Conservation (phyloP, 2,113 vertebrate species). For the Pseudorhombus dupliciocellatus region DNA sequence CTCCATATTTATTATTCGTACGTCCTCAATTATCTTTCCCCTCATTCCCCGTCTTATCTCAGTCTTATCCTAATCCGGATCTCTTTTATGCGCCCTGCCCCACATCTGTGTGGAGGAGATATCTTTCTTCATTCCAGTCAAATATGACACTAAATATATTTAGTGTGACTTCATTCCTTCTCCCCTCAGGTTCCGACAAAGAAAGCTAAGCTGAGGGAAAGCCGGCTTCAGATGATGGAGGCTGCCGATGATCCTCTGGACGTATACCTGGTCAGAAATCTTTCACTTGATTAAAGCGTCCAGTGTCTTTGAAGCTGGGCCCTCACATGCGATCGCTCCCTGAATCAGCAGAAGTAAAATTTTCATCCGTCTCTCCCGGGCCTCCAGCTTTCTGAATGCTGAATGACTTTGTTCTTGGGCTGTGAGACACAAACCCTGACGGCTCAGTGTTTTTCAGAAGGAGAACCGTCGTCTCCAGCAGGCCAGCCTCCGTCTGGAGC, state of each 20-base stretch:
- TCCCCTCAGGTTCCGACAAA: constrained; percentile 86
- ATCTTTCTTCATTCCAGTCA: constrained; percentile 36
- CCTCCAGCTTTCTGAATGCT: not conserved
- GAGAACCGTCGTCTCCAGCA: constrained; percentile 91
- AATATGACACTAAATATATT: constrained; percentile 35
- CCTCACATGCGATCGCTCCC: too few relatives aligned
- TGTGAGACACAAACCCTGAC: not conserved
- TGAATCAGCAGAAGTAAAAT: not conserved
- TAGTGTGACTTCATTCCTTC: not conserved
- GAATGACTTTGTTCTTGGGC: too few relatives aligned
- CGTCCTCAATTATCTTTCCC: constrained; percentile 22
- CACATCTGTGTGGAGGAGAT: constrained; percentile 50
- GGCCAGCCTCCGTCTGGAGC: constrained; percentile 92
- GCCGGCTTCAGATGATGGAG: constrained; percentile 83
- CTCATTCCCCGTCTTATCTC: not conserved
- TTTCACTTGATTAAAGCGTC: not conserved
- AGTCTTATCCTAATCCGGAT: constrained; percentile 18
- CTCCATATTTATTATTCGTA: constrained; percentile 22
- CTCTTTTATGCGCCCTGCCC: constrained; percentile 30
- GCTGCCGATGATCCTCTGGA: constrained; percentile 83
- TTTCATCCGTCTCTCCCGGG: not conserved
- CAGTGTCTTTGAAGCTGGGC: not conserved
- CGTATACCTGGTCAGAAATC: constrained; percentile 87
- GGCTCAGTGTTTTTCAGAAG: constrained; percentile 78
- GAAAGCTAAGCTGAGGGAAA: constrained; percentile 88